Conservation (phyloP, 2,888 invertebrate genomes). For the Junonia oenone region DNA sequence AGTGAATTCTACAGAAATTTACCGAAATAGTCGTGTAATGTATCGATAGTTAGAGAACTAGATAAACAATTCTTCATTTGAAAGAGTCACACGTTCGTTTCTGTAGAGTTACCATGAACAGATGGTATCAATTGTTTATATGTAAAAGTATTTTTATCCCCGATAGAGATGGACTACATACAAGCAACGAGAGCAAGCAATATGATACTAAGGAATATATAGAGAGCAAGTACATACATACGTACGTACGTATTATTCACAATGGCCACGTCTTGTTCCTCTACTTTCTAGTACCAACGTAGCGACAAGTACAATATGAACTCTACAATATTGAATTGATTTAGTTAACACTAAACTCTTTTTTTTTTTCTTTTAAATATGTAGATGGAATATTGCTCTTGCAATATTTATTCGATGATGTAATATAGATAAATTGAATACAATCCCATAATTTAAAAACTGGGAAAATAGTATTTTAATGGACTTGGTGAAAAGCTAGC, state of each 20-base stretch:
- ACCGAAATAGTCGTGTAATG: not conserved
- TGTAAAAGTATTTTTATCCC: not conserved
- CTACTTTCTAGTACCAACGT: constrained; percentile 28
- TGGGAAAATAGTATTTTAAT: no score
- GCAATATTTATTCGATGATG: no score
- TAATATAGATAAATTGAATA: no score
- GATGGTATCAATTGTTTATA: not conserved
- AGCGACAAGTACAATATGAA: not conserved
- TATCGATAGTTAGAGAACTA: not conserved
- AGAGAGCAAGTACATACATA: constrained; percentile 8
- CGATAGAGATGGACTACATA: not conserved
- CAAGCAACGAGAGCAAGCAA: constrained; percentile 1
- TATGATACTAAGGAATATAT: constrained; percentile 1
- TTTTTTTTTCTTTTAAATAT: no score
- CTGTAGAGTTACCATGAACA: not conserved
- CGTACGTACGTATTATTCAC: constrained; percentile 20
- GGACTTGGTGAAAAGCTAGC: no score
- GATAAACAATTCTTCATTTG: not conserved
- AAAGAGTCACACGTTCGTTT: not conserved
- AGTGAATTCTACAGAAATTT: not conserved
- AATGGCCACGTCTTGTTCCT: constrained; percentile 27
- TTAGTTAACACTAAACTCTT: no score
- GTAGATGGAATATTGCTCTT: no score
- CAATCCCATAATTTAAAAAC: no score
- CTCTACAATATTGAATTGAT: not conserved